Evolutionary conservation across 2,797 vertebrate genomes (phyloP), one percentile per base, ranked within the genome.

Genomic region (Enteromius thamalakanensis): DNA sequence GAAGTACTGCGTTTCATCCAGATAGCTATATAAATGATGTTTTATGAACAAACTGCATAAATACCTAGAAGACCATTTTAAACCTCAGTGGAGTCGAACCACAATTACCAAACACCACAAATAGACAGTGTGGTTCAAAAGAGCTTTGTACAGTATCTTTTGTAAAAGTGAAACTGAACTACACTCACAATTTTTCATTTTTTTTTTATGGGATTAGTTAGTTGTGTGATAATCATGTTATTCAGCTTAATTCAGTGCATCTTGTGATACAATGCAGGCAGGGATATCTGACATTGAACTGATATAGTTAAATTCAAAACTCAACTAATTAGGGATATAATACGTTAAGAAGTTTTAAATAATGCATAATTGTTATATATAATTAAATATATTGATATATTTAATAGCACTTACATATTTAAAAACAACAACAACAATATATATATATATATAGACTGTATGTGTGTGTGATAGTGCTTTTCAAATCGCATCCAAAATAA

Each of bases 21-120:
- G 79, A 84, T 75, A 81, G 81, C 74, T 85, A 81, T 83, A 77
- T 80, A 90, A 89, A 88, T 89, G 76, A 87, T 72, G 87, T 74
- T 72, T 76, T 80, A 69, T 80, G 81, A 87, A 62, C 37, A 82
- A 87, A 79, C 86, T 82, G 80, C 76, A 85, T 71, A 88, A 88
- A 87, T 76, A 15, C 77, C 80, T 82, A 71, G 74, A 84, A 85
- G 74, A 81, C 69, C 49, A 74, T 86, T 88, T 87, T 15, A 64
- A 80, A 14, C 19, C 62, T 47, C 72, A 77, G 29, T 51, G 45
- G 55, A 65, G 45, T 64, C 45, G 47, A 82, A n/a, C 26, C 53
- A 15, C 45, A 55, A 67, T 45, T 69, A 45, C 29, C 40, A 55
- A 29, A 42, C 23, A 47, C 21, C 76, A 62, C 47, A 82, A 34